Evolutionary conservation across 2,797 vertebrate genomes (phyloP).

Genomic region (Anguilla obscura): DNA sequence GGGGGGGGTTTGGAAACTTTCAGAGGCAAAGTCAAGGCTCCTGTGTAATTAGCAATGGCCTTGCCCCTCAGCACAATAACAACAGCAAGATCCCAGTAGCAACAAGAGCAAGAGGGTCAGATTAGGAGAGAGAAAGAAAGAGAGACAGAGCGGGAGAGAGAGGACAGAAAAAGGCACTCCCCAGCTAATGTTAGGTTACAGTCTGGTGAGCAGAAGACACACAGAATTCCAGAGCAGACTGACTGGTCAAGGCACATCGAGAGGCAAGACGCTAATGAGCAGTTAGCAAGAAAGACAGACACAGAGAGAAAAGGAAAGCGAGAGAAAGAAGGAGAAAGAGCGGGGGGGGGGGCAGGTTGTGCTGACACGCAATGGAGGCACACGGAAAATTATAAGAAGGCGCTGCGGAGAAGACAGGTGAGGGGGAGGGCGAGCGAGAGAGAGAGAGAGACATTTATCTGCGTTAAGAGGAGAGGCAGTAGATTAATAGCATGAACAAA

Average conservation of each 20-base stretch:
- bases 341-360: conserved; percentile 44
- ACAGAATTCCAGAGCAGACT: conserved; percentile 61
- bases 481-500: conserved; percentile 73
- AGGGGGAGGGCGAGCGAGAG: conserved; percentile 44
- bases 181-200: conserved; percentile 51
- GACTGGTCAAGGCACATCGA: conserved; percentile 66
- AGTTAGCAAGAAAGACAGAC: conserved; percentile 40
- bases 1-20: conserved; percentile 44
- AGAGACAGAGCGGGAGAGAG: conserved; percentile 14
- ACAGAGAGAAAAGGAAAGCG: conserved; percentile 51
- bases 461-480: conserved; percentile 68
- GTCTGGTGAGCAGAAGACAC: conserved; percentile 48
- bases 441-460: conserved; percentile 50
- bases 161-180: conserved; percentile 26
- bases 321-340: conserved; percentile 44
- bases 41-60: conserved; percentile 43
- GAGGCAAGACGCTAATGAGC: conserved; percentile 62
- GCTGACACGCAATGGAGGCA: conserved; percentile 52
- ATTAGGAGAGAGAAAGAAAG: conserved; percentile 40
- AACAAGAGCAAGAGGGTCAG: conserved; percentile 28
- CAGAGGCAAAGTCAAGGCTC: conserved; percentile 52
- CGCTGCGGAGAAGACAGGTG: conserved; percentile 16
- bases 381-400: conserved; percentile 25
- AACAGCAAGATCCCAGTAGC: neutral
- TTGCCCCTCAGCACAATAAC: neutral